These are phyloP conservation scores for Ailurus styani DNA, from an alignment of 2,113 vertebrate genomes.

Conservation along the genomic window DNA sequence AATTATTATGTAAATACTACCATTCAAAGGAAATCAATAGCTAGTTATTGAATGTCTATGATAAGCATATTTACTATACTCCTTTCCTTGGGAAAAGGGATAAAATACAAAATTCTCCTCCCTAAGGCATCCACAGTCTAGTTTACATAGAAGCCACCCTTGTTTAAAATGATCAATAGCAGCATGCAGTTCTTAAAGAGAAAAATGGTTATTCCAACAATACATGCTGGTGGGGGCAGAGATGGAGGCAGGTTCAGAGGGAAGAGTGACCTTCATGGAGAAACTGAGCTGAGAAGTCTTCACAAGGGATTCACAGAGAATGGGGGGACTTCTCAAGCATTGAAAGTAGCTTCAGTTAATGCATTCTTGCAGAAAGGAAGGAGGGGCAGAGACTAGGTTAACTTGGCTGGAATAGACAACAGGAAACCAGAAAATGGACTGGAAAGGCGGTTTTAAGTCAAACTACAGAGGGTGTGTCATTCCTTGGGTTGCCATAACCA, in stretches of 20 bases:
- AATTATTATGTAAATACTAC: background rate
- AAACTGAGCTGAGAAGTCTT: background rate
- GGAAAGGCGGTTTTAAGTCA: background rate
- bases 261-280: background rate
- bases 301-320: background rate
- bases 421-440: background rate
- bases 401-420: too few species aligned
- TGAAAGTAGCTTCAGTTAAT: background rate
- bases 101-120: background rate
- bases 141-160: background rate
- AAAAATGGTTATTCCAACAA: background rate
- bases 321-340: background rate
- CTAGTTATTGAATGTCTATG: background rate
- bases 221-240: background rate
- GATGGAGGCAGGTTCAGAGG: rapidly evolving
- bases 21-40: background rate
- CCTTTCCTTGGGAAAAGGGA: background rate
- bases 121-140: background rate
- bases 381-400: background rate
- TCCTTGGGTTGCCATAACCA: background rate
- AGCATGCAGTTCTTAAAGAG: background rate
- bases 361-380: background rate
- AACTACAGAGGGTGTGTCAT: background rate
- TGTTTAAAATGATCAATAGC: background rate
- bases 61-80: background rate